Evolutionary conservation across 2,113 vertebrate genomes (phyloP), one percentile per base, ranked within the genome.

Genomic region (Thamnophis sirtalis): DNA sequence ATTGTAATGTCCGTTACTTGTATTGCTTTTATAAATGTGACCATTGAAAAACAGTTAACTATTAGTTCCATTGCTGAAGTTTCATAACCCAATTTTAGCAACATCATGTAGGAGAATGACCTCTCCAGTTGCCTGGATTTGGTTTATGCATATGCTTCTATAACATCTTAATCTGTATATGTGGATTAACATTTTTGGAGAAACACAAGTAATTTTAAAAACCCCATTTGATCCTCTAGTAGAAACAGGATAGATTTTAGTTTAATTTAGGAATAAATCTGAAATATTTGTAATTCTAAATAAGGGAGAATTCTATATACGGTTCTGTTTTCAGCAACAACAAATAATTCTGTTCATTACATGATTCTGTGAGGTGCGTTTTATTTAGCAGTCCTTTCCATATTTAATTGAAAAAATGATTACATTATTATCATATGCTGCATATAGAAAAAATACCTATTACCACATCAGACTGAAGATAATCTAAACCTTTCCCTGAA

Each of bases 231-330:
- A 93, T 95, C 89, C 68, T 94, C 95, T 91, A 94, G 58, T 92
- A 92, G 89, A 93, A 91, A 73, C 73, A 80, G 26, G 93, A 94
- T 94, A 91, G 92, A 92, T 94, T 87, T 92, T 50, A 43, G 19
- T 93, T 95, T 94, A 93, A 91, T 94, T 93, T 92, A 93, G 55
- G 91, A 87, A 92, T 84, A 84, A 13, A 48, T 84, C 88, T 88
- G 93, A 92, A 94, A 93, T 91, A 68, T 91, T 89, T 68, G 73
- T 91, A 94, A 88, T 91, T 93, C 0, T 56, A 90, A 86, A 91
- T 93, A 93, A 95, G 95, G 91, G 93, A 93, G 92, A 95, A 96
- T 93, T 95, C 93, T 91, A 91, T 60, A 92, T 91, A 93, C 51
- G n/a, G 5, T 80, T 49, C 5, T 26, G 33, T 90, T 95, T 51